phyloP scores from a whole-genome alignment of 2,113 vertebrate genomes.

The Rhinolophus sinicus region DNA sequence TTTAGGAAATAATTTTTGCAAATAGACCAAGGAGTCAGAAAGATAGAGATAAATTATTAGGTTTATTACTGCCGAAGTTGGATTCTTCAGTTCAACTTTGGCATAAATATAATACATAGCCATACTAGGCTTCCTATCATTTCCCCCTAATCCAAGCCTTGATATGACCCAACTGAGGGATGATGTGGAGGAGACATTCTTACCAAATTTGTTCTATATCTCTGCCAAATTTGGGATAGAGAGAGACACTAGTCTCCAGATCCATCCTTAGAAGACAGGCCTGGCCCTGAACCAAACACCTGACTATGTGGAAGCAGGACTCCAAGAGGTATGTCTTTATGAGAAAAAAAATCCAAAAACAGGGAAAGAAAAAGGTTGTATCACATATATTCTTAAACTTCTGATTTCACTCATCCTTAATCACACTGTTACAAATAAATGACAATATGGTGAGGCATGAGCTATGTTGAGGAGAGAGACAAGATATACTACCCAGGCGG shows the following conservation, averaged over 20 bases:
- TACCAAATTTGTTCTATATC: background rate
- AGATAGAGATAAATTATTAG: background rate
- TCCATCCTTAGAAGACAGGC: background rate
- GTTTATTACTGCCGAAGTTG: background rate
- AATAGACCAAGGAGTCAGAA: background rate
- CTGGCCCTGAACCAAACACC: background rate
- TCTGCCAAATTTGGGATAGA: background rate
- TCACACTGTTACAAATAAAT: background rate
- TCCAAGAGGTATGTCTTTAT: background rate
- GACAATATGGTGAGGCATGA: background rate
- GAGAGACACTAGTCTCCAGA: background rate
- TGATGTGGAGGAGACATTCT: background rate
- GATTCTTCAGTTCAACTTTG: background rate
- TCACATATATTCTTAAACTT: background rate
- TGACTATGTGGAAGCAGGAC: background rate
- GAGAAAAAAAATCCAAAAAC: background rate
- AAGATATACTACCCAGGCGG: background rate
- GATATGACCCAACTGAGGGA: background rate
- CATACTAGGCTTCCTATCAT: background rate
- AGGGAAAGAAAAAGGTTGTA: background rate
- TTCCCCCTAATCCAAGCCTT: background rate
- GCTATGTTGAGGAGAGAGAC: background rate
- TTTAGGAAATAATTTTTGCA: slow-evolving; percentile 47
- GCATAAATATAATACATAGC: background rate
- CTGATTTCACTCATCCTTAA: background rate